A percentile compares a stretch with the other conserved stretches of the same genome.
These are phyloP conservation scores for Campaea margaritaria DNA, from an alignment of 2,888 invertebrate genomes.

Conservation along the genomic window DNA sequence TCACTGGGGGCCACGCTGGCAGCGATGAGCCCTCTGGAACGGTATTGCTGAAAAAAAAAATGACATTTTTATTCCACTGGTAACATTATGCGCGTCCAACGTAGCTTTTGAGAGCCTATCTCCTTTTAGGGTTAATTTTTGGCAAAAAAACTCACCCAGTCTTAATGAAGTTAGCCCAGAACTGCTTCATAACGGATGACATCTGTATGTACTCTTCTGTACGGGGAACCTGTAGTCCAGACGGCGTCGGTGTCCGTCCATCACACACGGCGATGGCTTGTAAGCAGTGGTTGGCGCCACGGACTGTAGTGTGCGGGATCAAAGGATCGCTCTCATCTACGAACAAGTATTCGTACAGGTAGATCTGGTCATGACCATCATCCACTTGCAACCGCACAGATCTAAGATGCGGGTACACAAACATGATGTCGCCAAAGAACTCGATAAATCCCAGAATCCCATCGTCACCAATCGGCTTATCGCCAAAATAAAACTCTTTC, in stretches of 20 bases:
- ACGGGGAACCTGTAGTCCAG: too few relatives aligned
- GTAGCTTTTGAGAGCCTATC: too few relatives aligned
- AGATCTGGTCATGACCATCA: slow-evolving; percentile 50
- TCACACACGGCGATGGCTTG: slow-evolving; percentile 49
- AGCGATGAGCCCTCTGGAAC: slow-evolving; percentile 24
- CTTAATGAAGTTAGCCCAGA: slow-evolving; percentile 59
- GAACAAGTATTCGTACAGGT: slow-evolving; percentile 55
- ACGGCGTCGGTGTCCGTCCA: too few relatives aligned
- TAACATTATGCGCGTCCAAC: too few relatives aligned
- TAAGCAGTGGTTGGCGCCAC: slow-evolving; percentile 52
- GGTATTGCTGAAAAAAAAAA: slow-evolving; percentile 9
- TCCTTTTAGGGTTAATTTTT: too few relatives aligned
- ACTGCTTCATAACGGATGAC: slow-evolving; percentile 43
- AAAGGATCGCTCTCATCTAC: slow-evolving; percentile 42
- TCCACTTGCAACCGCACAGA: slow-evolving; percentile 45
- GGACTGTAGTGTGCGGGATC: slow-evolving; percentile 43
- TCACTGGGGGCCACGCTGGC: slow-evolving; percentile 55
- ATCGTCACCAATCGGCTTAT: slow-evolving; percentile 42
- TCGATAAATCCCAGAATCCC: slow-evolving; percentile 50
- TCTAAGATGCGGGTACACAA: slow-evolving; percentile 45
- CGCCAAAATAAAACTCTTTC: slow-evolving; percentile 56
- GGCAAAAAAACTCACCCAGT: slow-evolving; percentile 51
- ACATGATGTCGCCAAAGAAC: slow-evolving; percentile 54
- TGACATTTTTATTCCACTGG: too few relatives aligned
- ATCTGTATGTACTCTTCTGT: slow-evolving; percentile 31